A percentile compares a stretch with the other conserved stretches of the same genome.
Conservation (phyloP, 2,797 vertebrate genomes). For the Bradypodion ventrale region DNA sequence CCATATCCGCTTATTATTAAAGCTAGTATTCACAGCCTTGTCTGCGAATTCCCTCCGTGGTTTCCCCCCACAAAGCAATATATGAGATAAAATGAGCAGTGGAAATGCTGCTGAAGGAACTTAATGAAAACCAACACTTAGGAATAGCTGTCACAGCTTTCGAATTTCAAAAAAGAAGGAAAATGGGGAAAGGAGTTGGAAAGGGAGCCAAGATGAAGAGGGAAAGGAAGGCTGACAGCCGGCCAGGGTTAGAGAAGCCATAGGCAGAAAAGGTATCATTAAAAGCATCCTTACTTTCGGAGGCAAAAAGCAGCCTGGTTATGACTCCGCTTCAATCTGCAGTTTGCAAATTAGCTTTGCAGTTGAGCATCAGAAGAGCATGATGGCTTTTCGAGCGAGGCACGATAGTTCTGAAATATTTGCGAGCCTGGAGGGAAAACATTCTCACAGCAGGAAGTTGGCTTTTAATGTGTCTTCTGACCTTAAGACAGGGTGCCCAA, state of each 20-base stretch:
- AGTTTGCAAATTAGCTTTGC: too few relatives aligned
- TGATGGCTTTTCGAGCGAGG: too few relatives aligned
- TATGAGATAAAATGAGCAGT: slow-evolving; percentile 35
- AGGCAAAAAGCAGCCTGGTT: too few relatives aligned
- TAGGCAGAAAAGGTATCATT: neutral
- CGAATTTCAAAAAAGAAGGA: slow-evolving; percentile 30
- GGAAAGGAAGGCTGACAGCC: neutral
- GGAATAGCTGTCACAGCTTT: slow-evolving; percentile 9
- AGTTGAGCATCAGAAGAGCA: too few relatives aligned
- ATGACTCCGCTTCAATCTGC: too few relatives aligned
- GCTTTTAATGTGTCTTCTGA: too few relatives aligned
- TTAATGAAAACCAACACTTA: slow-evolving; percentile 35
- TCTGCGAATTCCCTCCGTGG: slow-evolving; percentile 41
- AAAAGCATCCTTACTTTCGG: too few relatives aligned
- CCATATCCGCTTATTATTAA: slow-evolving; percentile 35
- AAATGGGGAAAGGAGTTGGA: neutral
- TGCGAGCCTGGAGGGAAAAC: too few relatives aligned
- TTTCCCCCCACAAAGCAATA: slow-evolving; percentile 41
- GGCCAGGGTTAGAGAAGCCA: neutral
- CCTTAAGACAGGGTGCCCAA: too few relatives aligned
- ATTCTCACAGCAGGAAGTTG: too few relatives aligned
- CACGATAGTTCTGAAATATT: too few relatives aligned
- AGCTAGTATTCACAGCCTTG: slow-evolving; percentile 41
- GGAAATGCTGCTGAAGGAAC: slow-evolving; percentile 47
- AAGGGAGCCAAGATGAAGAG: neutral